These are phyloP conservation scores for Leptodactylus fuscus DNA, from an alignment of 2,113 vertebrate genomes.

Conservation along the genomic window DNA sequence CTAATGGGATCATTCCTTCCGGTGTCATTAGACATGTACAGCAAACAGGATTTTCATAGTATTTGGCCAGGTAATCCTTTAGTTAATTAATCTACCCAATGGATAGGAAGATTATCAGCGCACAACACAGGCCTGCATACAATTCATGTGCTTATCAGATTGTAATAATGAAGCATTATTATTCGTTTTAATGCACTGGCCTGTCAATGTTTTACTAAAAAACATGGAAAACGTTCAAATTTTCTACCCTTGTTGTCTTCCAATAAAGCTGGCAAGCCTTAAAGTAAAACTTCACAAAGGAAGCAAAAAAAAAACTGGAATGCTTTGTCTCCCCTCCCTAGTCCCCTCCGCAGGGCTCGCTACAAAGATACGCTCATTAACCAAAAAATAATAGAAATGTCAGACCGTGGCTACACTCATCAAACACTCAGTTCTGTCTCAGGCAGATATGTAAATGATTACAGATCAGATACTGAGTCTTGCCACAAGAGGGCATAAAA, in stretches of 20 bases:
- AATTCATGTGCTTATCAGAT: constrained; percentile 42
- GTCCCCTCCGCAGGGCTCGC: no score
- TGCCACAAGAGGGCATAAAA: no score
- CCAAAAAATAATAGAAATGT: no score
- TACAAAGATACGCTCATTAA: no score
- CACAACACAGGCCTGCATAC: constrained; percentile 29
- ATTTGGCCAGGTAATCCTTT: constrained; percentile 48
- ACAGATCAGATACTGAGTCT: no score
- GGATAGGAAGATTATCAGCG: constrained; percentile 33
- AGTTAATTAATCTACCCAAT: constrained; percentile 47
- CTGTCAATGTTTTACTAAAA: not conserved
- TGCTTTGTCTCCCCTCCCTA: no score
- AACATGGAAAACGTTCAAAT: not conserved
- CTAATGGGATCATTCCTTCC: constrained; percentile 21
- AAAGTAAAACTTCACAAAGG: not conserved
- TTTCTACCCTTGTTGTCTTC: not conserved
- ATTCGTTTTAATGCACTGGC: constrained; percentile 28
- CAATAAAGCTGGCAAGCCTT: not conserved
- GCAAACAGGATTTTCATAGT: constrained; percentile 40
- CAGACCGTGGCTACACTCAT: no score
- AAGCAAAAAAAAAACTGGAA: not conserved
- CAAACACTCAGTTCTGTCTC: no score
- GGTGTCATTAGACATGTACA: constrained; percentile 37
- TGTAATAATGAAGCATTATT: constrained; percentile 42
- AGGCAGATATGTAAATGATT: no score